Percentiles rank a stretch among this genome's conserved stretches.
These are phyloP conservation scores for Trachelus iudaicus DNA, from an alignment of 2,888 invertebrate species.

Conservation along the genomic window DNA sequence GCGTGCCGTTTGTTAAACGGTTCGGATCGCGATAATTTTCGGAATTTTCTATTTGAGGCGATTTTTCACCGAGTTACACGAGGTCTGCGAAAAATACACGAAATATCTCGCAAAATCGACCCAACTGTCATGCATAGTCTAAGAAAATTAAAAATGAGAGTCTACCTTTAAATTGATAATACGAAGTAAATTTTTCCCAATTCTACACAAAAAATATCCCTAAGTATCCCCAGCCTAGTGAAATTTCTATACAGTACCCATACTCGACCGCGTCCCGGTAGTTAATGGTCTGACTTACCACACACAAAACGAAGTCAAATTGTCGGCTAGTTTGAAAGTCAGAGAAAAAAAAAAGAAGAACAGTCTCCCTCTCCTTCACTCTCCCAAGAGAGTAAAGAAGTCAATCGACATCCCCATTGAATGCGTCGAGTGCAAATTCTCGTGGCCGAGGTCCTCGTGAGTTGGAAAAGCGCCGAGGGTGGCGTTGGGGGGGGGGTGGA, in stretches of 20 bases:
- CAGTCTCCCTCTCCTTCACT: background rate
- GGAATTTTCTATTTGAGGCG: background rate
- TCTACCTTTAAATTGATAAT: background rate
- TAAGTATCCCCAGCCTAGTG: no score
- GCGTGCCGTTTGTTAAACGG: background rate
- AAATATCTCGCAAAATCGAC: background rate
- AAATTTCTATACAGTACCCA: background rate
- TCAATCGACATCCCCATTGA: constrained; percentile 1
- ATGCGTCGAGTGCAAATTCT: background rate
- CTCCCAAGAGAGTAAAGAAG: background rate
- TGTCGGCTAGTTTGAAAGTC: background rate
- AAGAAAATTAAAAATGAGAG: background rate
- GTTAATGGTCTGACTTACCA: background rate
- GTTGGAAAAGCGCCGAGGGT: constrained; percentile 17
- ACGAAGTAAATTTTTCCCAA: background rate
- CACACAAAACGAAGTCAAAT: background rate
- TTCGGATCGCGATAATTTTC: background rate
- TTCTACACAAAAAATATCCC: no score
- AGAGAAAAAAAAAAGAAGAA: background rate
- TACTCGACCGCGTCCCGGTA: background rate
- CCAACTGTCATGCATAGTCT: accelerated
- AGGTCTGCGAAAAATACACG: background rate
- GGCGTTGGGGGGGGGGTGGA: constrained; percentile 30
- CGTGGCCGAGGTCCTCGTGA: background rate
- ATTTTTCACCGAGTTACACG: background rate